These are phyloP conservation scores for Parauchenoglanis punctatus DNA, from an alignment of 2,797 vertebrate genomes.

Conservation along the genomic window DNA sequence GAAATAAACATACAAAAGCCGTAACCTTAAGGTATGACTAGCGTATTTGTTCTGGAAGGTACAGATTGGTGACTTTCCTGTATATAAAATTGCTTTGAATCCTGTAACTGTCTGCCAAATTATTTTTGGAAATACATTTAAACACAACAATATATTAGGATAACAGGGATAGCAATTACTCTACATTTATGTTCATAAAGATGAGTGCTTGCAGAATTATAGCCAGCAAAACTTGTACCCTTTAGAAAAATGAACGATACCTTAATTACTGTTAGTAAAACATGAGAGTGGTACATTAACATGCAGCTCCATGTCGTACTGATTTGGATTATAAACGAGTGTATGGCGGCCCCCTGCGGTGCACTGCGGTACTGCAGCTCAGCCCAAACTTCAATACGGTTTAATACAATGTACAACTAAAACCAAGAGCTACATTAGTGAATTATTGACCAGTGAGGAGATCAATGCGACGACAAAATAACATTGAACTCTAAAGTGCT, in stretches of 20 bases:
- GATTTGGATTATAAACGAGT: conserved; percentile 1
- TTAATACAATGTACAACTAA: background rate
- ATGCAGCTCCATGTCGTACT: background rate
- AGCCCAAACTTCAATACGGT: background rate
- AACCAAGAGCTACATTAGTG: background rate
- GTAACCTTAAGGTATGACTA: background rate
- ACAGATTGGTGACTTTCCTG: background rate
- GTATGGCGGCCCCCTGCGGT: conserved; percentile 23
- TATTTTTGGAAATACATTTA: too few relatives aligned
- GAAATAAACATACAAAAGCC: background rate
- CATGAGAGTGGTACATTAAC: background rate
- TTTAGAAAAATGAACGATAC: background rate
- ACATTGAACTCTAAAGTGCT: background rate
- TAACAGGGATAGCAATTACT: too few relatives aligned
- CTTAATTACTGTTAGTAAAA: background rate
- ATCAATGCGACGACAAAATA: background rate
- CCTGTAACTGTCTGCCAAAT: background rate
- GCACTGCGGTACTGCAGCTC: background rate
- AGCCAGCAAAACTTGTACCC: background rate
- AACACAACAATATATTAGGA: too few relatives aligned
- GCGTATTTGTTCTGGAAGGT: background rate
- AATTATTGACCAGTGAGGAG: background rate
- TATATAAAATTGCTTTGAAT: background rate
- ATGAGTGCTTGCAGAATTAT: too few relatives aligned
- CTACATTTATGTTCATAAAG: too few relatives aligned